Percentiles rank a stretch among this genome's conserved stretches.
phyloP scores from a whole-genome alignment of 2,113 vertebrate genomes.

The Myrmophylax atrothorax region DNA sequence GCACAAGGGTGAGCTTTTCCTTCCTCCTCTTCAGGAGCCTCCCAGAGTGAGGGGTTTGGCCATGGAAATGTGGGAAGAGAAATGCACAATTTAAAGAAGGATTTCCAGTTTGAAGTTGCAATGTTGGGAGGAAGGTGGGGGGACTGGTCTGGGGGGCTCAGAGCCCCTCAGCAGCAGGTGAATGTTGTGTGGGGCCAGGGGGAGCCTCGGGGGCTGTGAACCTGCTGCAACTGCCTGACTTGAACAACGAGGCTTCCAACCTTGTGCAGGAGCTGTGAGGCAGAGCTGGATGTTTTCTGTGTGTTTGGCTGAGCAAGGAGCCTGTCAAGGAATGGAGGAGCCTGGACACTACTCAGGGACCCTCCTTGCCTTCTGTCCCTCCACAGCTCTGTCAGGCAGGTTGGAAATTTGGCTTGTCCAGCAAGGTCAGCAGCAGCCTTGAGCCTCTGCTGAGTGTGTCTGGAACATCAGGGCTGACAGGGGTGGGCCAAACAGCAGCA shows the following conservation, averaged over 20 bases:
- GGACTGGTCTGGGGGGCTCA: background rate
- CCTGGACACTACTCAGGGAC: background rate
- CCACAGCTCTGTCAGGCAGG: accelerated
- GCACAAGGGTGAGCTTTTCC: slow-evolving; percentile 5
- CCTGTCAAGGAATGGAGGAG: background rate
- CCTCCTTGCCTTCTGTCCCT: background rate
- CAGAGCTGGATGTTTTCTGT: background rate
- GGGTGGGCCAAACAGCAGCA: background rate
- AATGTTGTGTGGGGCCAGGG: background rate
- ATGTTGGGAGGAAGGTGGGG: background rate
- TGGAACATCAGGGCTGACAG: background rate
- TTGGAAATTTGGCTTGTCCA: background rate
- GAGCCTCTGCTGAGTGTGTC: background rate
- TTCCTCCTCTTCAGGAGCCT: background rate
- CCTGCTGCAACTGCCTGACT: background rate
- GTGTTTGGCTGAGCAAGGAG: background rate
- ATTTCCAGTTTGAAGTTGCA: background rate
- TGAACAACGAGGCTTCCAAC: background rate
- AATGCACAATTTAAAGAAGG: background rate
- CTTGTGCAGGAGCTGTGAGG: background rate
- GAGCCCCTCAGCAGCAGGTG: background rate
- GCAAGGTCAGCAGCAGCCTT: background rate
- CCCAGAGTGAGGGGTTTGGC: background rate
- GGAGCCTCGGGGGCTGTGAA: background rate
- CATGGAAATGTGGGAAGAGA: background rate